phyloP scores from a whole-genome alignment of 2,797 vertebrate genomes.

The Phoeniculus purpureus region DNA sequence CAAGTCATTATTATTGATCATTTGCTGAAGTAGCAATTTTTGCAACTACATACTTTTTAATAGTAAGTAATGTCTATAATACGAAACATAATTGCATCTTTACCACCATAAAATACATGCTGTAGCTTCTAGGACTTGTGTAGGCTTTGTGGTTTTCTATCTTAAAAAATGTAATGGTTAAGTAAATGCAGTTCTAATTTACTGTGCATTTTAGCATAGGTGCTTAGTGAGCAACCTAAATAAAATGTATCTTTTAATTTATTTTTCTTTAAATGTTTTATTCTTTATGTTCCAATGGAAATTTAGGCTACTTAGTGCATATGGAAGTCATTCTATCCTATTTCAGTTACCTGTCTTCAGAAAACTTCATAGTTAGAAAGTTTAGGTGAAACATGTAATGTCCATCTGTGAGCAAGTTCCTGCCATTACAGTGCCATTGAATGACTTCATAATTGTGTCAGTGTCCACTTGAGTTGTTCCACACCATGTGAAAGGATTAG shows the following conservation, averaged over 20 bases:
- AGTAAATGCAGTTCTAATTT: neutral
- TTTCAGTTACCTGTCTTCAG: neutral
- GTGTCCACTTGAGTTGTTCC: neutral
- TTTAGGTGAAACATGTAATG: neutral
- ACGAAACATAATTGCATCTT: neutral
- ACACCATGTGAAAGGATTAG: neutral
- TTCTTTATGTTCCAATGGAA: neutral
- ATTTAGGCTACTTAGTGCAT: neutral
- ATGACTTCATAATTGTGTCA: neutral
- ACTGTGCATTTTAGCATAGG: neutral
- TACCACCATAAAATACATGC: neutral
- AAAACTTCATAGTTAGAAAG: neutral
- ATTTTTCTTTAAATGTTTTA: accelerated
- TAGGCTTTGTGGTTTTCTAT: neutral
- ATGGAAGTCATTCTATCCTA: neutral
- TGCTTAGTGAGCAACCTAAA: neutral
- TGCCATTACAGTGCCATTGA: neutral
- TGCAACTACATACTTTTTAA: neutral
- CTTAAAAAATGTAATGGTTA: neutral
- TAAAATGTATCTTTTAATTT: neutral
- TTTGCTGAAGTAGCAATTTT: neutral
- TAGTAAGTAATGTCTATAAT: neutral
- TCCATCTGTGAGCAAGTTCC: neutral
- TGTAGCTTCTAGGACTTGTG: neutral
- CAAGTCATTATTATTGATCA: neutral